Percentiles rank a stretch among this genome's conserved stretches.
Evolutionary conservation across 2,797 vertebrate species (phyloP).

Genomic region (Clarias fuscus): DNA sequence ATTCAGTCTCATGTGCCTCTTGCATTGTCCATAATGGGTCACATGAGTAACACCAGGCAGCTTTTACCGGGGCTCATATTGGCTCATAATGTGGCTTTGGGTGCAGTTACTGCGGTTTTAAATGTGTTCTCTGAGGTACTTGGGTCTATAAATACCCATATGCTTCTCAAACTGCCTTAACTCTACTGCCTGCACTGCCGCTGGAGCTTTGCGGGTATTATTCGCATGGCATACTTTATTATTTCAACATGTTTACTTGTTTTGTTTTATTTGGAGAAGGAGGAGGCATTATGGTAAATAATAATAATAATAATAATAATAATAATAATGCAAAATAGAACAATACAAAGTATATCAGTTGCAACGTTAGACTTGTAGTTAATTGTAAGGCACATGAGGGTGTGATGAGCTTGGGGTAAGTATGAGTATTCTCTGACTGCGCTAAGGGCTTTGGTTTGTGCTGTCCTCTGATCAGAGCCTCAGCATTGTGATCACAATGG

Average conservation of each 20-base stretch:
- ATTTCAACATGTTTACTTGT: conserved; percentile 26
- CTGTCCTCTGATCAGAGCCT: conserved; percentile 45
- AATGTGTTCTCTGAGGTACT: conserved; percentile 54
- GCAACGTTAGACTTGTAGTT: not conserved
- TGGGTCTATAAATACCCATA: conserved; percentile 57
- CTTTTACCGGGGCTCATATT: conserved; percentile 59
- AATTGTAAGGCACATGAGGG: not conserved
- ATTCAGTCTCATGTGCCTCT: conserved; percentile 37
- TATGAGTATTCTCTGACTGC: conserved; percentile 1
- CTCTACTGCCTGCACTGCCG: conserved; percentile 13
- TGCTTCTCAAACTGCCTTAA: conserved; percentile 45
- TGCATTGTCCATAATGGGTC: conserved; percentile 41
- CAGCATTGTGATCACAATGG: conserved; percentile 41
- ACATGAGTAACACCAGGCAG: conserved; percentile 47
- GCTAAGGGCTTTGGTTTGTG: conserved; percentile 23
- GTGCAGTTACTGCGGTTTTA: conserved; percentile 60
- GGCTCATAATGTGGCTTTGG: conserved; percentile 60
- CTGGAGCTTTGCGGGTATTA: conserved; percentile 8
- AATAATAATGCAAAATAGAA: not conserved
- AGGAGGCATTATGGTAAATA: not conserved
- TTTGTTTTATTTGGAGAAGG: not conserved
- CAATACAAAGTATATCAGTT: not conserved
- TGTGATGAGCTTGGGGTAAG: conserved; percentile 23
- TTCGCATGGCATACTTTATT: not conserved
- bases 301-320: not conserved